Conservation (phyloP, 2,888 invertebrate species). For the Eremobia ochroleuca region DNA sequence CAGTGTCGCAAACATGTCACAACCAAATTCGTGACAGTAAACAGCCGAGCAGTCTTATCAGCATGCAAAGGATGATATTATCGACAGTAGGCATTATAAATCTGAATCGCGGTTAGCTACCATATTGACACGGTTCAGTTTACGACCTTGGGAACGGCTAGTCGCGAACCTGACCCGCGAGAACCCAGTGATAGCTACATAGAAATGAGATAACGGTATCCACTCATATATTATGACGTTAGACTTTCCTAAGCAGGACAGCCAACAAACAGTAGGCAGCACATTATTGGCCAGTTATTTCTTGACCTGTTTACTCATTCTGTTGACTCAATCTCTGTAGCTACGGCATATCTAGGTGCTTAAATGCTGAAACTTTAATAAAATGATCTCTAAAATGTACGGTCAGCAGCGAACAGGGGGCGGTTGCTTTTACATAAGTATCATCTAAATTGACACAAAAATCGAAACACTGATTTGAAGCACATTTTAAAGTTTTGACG, state of each 20-base stretch:
- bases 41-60: conserved; percentile 74
- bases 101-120: conserved; percentile 78
- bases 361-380: background rate
- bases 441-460: background rate
- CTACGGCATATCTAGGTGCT: background rate
- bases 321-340: conserved; percentile 23
- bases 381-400: background rate
- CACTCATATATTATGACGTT: conserved; percentile 39
- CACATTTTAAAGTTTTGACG: background rate
- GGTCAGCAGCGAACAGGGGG: background rate
- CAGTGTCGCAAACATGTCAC: conserved; percentile 76
- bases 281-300: conserved; percentile 38
- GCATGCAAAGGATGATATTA: conserved; percentile 83
- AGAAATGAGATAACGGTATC: conserved; percentile 72
- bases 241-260: conserved; percentile 33
- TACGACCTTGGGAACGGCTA: conserved; percentile 80
- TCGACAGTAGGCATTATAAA: conserved; percentile 76
- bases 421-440: background rate
- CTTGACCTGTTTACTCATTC: conserved; percentile 10
- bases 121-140: conserved; percentile 82
- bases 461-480: background rate
- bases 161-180: conserved; percentile 72
- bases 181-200: conserved; percentile 76
- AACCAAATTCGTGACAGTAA: conserved; percentile 73
- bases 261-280: conserved; percentile 10